Conservation (phyloP, 2,797 vertebrate genomes). For the Sebastes minor region DNA sequence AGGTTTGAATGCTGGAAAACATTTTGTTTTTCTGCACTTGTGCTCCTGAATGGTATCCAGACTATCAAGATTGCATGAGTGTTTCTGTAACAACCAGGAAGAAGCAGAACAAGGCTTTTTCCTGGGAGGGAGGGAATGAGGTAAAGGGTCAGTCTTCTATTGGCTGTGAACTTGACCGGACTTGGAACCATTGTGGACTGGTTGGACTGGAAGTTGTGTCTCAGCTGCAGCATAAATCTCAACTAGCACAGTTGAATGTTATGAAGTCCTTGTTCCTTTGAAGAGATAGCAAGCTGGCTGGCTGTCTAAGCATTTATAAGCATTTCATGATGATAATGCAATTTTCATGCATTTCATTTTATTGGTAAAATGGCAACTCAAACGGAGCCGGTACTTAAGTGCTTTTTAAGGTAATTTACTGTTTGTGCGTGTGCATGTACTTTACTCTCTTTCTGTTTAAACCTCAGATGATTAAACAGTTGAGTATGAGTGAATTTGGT, state of each 20-base stretch:
- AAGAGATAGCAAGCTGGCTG: not conserved
- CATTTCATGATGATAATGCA: not conserved
- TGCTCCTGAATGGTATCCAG: slow-evolving; percentile 56
- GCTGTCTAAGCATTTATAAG: not conserved
- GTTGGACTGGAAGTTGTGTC: slow-evolving; percentile 30
- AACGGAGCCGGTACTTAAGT: not conserved
- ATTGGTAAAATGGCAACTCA: not conserved
- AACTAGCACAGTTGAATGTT: slow-evolving; percentile 1
- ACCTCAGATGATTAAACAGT: not conserved
- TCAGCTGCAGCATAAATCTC: slow-evolving; percentile 18
- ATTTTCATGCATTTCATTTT: not conserved
- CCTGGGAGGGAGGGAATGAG: slow-evolving; percentile 59
- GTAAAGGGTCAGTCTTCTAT: slow-evolving; percentile 54
- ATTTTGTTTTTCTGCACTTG: slow-evolving; percentile 16
- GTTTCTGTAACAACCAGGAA: slow-evolving; percentile 76
- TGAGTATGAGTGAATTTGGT: not conserved
- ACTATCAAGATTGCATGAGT: slow-evolving; percentile 38
- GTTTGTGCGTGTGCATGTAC: not conserved
- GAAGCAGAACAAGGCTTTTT: slow-evolving; percentile 71
- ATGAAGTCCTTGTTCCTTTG: not conserved
- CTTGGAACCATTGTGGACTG: slow-evolving; percentile 20
- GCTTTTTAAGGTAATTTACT: not conserved
- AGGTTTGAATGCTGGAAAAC: slow-evolving; percentile 29
- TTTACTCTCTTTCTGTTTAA: not conserved
- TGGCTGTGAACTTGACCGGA: slow-evolving; percentile 25